Evolutionary conservation across 2,797 vertebrate genomes (phyloP).

Genomic region (Loriculus beryllinus): DNA sequence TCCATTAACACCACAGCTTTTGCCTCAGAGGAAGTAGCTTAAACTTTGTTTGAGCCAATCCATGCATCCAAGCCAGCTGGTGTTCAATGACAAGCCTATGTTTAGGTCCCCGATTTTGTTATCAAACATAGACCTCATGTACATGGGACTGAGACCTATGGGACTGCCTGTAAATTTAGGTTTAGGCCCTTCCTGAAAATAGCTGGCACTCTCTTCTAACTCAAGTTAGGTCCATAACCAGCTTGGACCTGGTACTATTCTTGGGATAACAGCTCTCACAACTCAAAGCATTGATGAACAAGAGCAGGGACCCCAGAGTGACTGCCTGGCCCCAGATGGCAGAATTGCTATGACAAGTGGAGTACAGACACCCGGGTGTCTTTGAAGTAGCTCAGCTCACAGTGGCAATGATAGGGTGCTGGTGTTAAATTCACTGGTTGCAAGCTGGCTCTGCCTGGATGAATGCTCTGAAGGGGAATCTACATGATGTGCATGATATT

Average conservation of each 20-base stretch:
- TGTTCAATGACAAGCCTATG: not conserved
- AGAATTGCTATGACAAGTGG: not conserved
- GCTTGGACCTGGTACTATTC: not conserved
- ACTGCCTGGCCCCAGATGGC: not conserved
- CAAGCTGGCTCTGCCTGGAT: not conserved
- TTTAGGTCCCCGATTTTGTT: not conserved
- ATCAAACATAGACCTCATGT: not conserved
- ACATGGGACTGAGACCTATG: not conserved
- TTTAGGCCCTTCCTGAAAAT: not conserved
- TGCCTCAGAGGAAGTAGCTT: not conserved
- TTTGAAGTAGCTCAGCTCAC: not conserved
- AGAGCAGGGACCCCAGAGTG: not conserved
- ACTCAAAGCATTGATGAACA: not conserved
- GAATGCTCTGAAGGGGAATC: not conserved
- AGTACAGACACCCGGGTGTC: too few relatives aligned
- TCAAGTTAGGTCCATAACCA: not conserved
- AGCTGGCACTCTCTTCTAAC: not conserved
- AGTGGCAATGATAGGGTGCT: too few relatives aligned
- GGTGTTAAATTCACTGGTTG: not conserved
- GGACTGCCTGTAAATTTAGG: not conserved
- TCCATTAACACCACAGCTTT: not conserved
- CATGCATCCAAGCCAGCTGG: not conserved
- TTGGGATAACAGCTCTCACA: not conserved
- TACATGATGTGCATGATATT: accelerated
- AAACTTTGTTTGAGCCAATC: not conserved